These are phyloP conservation scores for Rhorus exstirpatorius DNA, from an alignment of 2,888 invertebrate genomes.

Conservation along the genomic window DNA sequence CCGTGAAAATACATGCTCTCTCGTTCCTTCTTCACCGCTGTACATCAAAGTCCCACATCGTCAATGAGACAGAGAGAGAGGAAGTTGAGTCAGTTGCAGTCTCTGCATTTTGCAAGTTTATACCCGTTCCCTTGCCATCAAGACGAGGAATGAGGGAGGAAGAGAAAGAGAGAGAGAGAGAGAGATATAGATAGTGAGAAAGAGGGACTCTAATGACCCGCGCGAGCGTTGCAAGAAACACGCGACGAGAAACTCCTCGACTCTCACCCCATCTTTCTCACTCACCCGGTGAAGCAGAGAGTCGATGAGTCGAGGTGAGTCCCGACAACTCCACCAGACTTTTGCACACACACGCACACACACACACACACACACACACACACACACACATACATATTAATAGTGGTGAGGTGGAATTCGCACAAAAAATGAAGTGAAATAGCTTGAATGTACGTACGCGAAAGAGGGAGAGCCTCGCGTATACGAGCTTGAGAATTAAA, in stretches of 20 bases:
- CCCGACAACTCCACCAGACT: conserved; percentile 40
- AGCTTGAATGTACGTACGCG: conserved; percentile 14
- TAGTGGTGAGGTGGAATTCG: conserved; percentile 36
- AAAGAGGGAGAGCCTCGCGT: conserved; percentile 6
- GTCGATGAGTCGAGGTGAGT: conserved; percentile 50
- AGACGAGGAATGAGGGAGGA: conserved; percentile 35
- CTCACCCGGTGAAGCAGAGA: conserved; percentile 5
- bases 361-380: too few relatives aligned
- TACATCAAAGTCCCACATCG: conserved; percentile 37
- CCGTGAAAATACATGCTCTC: conserved; percentile 55
- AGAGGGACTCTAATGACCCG: conserved; percentile 63
- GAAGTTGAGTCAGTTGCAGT: conserved; percentile 14
- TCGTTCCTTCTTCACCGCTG: conserved; percentile 9
- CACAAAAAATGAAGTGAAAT: conserved; percentile 30
- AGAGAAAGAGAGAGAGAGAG: conserved; percentile 29
- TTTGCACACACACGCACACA: too few relatives aligned
- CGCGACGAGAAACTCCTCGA: conserved; percentile 62
- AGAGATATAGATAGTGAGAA: conserved; percentile 26
- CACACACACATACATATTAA: not conserved
- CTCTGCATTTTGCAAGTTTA: conserved; percentile 60
- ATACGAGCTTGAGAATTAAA: conserved; percentile 34
- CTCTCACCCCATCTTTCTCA: conserved; percentile 24
- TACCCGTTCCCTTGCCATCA: conserved; percentile 20
- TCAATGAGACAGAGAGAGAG: not conserved
- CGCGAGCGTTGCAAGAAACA: conserved; percentile 67